These are phyloP conservation scores for Clunio marinus DNA, from an alignment of 2,888 invertebrate species.

Conservation along the genomic window DNA sequence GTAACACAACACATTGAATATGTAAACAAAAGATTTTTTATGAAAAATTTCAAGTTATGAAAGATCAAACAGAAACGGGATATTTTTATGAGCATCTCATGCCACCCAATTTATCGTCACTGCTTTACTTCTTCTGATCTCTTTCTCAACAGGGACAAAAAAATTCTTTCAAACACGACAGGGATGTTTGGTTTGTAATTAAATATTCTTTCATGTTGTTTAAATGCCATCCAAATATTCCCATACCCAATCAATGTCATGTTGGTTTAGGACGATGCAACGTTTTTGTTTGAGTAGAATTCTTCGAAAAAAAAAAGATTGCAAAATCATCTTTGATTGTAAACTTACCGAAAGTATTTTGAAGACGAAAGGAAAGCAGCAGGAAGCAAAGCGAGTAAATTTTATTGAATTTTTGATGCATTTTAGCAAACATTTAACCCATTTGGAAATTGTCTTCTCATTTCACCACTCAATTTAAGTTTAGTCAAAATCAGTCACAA, in stretches of 20 bases:
- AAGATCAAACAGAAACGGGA: conserved; percentile 34
- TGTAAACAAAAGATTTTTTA: not conserved
- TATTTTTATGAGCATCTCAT: conserved; percentile 19
- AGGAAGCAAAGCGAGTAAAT: not conserved
- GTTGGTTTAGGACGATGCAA: conserved; percentile 36
- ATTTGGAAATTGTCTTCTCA: not conserved
- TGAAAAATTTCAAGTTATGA: not conserved
- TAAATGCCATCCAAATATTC: conserved; percentile 1
- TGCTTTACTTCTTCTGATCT: conserved; percentile 27
- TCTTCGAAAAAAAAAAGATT: not conserved
- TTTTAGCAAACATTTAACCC: not conserved
- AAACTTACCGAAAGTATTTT: conserved; percentile 18
- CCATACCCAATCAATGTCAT: conserved; percentile 26
- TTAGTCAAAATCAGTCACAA: too few species aligned
- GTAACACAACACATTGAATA: not conserved
- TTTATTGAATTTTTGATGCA: not conserved
- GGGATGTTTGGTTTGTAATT: conserved; percentile 39
- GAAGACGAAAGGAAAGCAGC: not conserved
- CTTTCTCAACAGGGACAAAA: not conserved
- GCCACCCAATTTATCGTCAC: conserved; percentile 25
- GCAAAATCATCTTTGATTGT: not conserved
- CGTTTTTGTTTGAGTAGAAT: not conserved
- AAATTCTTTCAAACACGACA: not conserved
- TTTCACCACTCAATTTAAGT: not conserved
- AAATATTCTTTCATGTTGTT: conserved; percentile 34